phyloP scores from a whole-genome alignment of 1,140 invertebrate genomes.

The Forficula auricularia region DNA sequence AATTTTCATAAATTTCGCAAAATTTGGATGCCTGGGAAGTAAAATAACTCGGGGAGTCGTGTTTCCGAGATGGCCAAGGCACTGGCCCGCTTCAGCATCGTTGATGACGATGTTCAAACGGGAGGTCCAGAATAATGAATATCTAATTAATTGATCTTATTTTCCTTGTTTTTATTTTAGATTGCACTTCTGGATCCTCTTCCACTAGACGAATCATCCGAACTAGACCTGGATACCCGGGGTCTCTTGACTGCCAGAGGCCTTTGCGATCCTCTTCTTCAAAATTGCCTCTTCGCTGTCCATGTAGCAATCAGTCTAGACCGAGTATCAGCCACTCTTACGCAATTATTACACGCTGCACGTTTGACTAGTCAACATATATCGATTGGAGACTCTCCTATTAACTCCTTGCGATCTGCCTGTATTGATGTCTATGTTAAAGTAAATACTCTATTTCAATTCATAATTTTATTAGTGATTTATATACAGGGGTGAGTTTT shows the following conservation, averaged over 20 bases:
- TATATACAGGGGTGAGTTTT: too few species aligned
- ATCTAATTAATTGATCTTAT: too few species aligned
- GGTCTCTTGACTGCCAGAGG: background rate
- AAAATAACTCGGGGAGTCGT: too few species aligned
- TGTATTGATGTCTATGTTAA: constrained; percentile 53
- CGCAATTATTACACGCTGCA: constrained; percentile 42
- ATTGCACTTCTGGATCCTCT: constrained; percentile 13
- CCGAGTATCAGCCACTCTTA: constrained; percentile 25
- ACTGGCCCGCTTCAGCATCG: too few species aligned
- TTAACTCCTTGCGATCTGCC: constrained; percentile 33
- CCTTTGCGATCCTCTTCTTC: background rate
- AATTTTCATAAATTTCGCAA: too few species aligned
- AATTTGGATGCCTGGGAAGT: too few species aligned
- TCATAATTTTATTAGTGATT: too few species aligned
- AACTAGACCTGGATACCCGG: background rate
- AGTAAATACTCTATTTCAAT: too few species aligned
- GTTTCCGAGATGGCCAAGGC: too few species aligned
- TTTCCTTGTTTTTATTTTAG: constrained; percentile 13
- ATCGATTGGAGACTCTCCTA: constrained; percentile 33
- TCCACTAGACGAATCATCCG: background rate
- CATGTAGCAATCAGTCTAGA: background rate
- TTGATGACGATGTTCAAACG: too few species aligned
- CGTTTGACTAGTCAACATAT: constrained; percentile 43
- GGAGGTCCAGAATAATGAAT: too few species aligned
- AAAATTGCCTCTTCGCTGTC: background rate